Percentiles rank a stretch among this genome's conserved stretches.
phyloP scores from a whole-genome alignment of 2,797 vertebrate genomes.

The Tragopan temminckii region DNA sequence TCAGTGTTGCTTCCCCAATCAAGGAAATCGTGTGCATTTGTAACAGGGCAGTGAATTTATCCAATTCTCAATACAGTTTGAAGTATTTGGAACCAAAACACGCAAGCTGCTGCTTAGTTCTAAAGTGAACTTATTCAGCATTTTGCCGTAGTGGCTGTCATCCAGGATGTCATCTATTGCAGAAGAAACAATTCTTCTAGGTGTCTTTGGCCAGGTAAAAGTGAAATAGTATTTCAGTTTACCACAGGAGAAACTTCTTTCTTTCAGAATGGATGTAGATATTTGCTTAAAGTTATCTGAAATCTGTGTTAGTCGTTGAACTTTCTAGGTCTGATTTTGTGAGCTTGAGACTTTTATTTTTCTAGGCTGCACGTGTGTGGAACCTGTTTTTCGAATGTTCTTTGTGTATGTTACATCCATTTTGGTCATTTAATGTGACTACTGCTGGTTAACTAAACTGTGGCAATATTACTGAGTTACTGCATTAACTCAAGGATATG shows the following conservation, averaged over 20 bases:
- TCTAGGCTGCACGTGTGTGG: constrained; percentile 70
- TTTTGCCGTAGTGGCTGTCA: background rate
- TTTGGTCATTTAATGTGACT: constrained; percentile 45
- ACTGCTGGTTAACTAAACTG: constrained; percentile 1
- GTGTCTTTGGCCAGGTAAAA: constrained; percentile 29
- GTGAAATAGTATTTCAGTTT: constrained; percentile 48
- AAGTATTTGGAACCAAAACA: constrained; percentile 1
- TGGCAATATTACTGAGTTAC: constrained; percentile 55
- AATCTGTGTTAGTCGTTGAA: constrained; percentile 38
- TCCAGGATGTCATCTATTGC: background rate
- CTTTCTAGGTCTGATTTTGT: constrained; percentile 59
- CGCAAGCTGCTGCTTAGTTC: background rate
- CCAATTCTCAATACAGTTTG: background rate
- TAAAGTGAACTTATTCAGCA: background rate
- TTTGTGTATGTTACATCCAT: constrained; percentile 59
- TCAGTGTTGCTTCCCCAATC: constrained; percentile 30
- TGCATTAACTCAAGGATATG: constrained; percentile 44
- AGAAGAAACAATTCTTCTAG: background rate
- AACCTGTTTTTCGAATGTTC: constrained; percentile 58
- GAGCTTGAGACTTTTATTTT: constrained; percentile 53
- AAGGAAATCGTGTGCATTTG: background rate
- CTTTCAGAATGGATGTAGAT: constrained; percentile 72
- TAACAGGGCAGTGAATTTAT: constrained; percentile 10
- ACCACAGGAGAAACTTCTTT: constrained; percentile 68
- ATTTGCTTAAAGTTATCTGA: constrained; percentile 69